These are phyloP conservation scores for Melanotaenia nigrans DNA, from an alignment of 2,797 vertebrate species.

Conservation along the genomic window DNA sequence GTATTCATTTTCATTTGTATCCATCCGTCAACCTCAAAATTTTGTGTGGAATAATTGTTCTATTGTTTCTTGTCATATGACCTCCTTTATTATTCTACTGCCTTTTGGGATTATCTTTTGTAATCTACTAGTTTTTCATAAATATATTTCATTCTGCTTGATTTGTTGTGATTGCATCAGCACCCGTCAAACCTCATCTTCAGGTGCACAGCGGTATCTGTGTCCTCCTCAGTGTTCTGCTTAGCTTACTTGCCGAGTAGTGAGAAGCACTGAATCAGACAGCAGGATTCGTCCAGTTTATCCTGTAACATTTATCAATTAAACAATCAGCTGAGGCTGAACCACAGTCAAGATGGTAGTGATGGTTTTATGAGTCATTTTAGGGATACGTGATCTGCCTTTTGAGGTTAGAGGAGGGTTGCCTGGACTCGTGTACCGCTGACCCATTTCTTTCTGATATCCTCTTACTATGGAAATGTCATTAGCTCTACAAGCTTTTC, in stretches of 20 bases:
- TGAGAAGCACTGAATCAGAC: background rate
- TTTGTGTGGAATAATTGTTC: background rate
- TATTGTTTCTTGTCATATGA: background rate
- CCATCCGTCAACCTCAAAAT: background rate
- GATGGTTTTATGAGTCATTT: slow-evolving; percentile 29
- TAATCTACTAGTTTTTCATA: background rate
- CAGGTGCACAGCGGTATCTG: background rate
- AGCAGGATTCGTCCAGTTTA: slow-evolving; percentile 14
- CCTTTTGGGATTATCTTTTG: too few relatives aligned
- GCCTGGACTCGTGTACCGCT: slow-evolving; percentile 20
- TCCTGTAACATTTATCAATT: slow-evolving; percentile 29
- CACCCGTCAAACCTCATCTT: background rate
- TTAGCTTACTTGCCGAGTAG: slow-evolving; percentile 19
- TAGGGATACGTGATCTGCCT: slow-evolving; percentile 23
- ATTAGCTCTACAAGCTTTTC: slow-evolving; percentile 54
- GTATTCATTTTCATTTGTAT: slow-evolving; percentile 65
- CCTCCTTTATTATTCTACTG: too few relatives aligned
- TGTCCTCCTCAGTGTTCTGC: background rate
- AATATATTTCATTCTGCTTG: background rate
- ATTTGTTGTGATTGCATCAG: background rate
- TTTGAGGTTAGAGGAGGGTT: slow-evolving; percentile 14
- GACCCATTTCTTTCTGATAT: slow-evolving; percentile 60
- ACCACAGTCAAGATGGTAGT: slow-evolving; percentile 22
- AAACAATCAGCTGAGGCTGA: slow-evolving; percentile 42
- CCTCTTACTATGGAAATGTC: slow-evolving; percentile 61